Conservation (phyloP, 1,140 invertebrate species). For the Bombus balteatus region DNA sequence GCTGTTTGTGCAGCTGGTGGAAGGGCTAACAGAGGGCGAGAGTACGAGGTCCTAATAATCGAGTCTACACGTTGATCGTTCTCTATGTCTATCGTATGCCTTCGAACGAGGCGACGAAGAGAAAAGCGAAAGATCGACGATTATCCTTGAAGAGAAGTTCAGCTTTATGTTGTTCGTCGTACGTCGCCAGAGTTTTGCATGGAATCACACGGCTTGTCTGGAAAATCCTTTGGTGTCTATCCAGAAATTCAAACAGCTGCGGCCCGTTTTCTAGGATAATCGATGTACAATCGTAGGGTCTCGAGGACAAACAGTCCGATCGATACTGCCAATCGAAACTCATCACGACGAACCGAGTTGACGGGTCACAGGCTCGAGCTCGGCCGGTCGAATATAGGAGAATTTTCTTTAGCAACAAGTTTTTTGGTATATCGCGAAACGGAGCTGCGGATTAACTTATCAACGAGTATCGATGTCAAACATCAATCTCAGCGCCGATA, state of each 20-base stretch:
- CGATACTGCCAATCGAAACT: conserved; percentile 33
- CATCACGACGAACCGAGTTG: not conserved
- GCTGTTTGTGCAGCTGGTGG: conserved; percentile 79
- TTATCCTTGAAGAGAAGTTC: not conserved
- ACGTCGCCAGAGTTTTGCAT: not conserved
- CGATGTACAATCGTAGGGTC: conserved; percentile 27
- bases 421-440: not conserved
- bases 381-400: conserved; percentile 14
- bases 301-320: conserved; percentile 4
- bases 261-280: conserved; percentile 28
- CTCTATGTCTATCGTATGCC: not conserved
- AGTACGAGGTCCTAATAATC: conserved; percentile 17
- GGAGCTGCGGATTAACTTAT: not conserved
- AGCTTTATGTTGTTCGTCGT: conserved; percentile 3
- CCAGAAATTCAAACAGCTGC: not conserved
- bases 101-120: not conserved
- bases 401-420: conserved; percentile 26
- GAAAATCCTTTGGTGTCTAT: not conserved
- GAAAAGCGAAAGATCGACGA: not conserved
- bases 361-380: not conserved
- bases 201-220: not conserved
- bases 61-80: not conserved
- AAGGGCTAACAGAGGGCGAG: conserved; percentile 68
- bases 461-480: conserved; percentile 29
- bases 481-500: conserved; percentile 25